Evolutionary conservation across 2,797 vertebrate species (phyloP), one percentile per base, ranked within the genome.

Genomic region (Coendou prehensilis): DNA sequence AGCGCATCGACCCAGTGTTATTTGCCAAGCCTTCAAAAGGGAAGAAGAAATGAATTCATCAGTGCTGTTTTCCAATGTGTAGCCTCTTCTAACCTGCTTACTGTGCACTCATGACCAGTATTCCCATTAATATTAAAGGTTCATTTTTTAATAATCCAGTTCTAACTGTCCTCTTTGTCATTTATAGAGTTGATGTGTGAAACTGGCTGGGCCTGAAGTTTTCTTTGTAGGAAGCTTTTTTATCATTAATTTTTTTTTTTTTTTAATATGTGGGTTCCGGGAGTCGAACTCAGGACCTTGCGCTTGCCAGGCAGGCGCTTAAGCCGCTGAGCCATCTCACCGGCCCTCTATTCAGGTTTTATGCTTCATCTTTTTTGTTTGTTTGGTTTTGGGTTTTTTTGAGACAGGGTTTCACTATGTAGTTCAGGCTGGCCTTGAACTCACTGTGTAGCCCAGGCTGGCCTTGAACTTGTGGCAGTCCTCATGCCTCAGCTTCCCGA

Each of bases 11-110:
- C 95, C 98, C 99, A 0, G 97, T 98, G 0, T 98, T 99, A n/a
- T 98, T 99, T 95, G 99, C 99, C 98, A 99, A 99, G 76, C 98
- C 99, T 0, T 69, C 96, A 45, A 99, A 99, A 97, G 98, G 97
- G 41, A 99, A 98, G 98, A 99, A 97, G 97, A 99, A 99, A 95
- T 99, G 96, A 98, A 89, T 41, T 95, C 28, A 22, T 50, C n/a
- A 1, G 98, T 98, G 87, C 98, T 98, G 33, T 54, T 26, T 87
- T 59, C 61, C 69, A 63, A 0, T 13, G 64, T 79, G 28, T 10
- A n/a, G 37, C 41, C 67, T 23, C n/a, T 79, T 83, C 5, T 1
- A 47, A 11, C 63, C 63, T 78, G 20, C 10, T 8, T 41, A 11
- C n/a, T 83, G 52, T 63, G 81, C 86, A 57, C 85, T 87, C 18